Conservation (phyloP, 2,797 vertebrate genomes). For the Champsocephalus gunnari region DNA sequence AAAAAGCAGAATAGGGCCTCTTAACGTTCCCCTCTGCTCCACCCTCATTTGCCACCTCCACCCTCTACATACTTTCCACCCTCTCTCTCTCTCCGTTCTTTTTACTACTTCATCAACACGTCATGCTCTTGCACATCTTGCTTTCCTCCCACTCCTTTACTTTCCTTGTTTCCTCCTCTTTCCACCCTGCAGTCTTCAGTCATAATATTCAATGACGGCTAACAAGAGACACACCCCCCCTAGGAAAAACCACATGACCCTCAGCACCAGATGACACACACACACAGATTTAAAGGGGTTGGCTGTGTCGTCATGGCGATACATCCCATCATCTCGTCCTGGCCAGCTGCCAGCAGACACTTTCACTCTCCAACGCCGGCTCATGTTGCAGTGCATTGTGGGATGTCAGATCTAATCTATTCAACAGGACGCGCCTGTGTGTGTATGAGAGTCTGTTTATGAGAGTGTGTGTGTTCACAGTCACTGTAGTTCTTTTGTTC, state of each 20-base stretch:
- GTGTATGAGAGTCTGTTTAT: conserved; percentile 14
- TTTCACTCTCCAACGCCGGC: conserved; percentile 31
- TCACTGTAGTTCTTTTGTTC: conserved; percentile 19
- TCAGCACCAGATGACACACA: conserved; percentile 45
- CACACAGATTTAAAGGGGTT: conserved; percentile 53
- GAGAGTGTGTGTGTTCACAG: not conserved
- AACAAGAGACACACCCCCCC: conserved; percentile 11
- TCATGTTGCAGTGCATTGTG: conserved; percentile 74
- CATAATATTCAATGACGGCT: conserved; percentile 25
- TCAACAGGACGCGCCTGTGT: conserved; percentile 24
- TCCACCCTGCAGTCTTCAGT: conserved; percentile 7
- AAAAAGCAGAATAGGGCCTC: not conserved
- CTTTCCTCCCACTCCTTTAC: not conserved
- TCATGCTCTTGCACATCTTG: conserved; percentile 6
- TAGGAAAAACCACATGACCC: conserved; percentile 40
- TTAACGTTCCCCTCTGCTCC: not conserved
- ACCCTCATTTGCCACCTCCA: too few species aligned
- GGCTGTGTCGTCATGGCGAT: conserved; percentile 66
- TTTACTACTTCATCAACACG: conserved; percentile 1
- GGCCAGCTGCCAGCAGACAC: conserved; percentile 57
- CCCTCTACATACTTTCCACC: too few species aligned
- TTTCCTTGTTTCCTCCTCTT: not conserved
- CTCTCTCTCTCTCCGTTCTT: not conserved
- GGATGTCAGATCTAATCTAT: conserved; percentile 71
- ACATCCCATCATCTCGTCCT: conserved; percentile 60